A percentile compares a stretch with the other conserved stretches of the same genome.
Conservation (phyloP, 2,888 invertebrate genomes). For the Leptinotarsa haldemani region DNA sequence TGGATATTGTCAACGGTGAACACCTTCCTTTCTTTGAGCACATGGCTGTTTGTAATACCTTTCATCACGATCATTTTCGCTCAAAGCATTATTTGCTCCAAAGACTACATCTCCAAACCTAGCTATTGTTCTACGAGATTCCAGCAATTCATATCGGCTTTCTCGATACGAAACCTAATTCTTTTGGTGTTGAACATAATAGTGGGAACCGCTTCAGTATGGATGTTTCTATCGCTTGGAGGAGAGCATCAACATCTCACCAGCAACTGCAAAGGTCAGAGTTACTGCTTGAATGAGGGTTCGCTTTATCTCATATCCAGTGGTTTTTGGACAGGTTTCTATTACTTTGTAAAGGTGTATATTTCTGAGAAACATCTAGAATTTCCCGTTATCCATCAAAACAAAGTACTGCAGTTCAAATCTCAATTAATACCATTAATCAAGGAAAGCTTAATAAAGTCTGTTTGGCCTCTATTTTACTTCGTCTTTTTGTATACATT, state of each 20-base stretch:
- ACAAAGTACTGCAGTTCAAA: conserved; percentile 76
- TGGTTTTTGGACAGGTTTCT: conserved; percentile 77
- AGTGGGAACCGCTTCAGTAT: conserved; percentile 76
- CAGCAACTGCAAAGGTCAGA: conserved; percentile 65
- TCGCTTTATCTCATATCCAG: conserved; percentile 76
- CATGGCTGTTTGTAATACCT: conserved; percentile 75
- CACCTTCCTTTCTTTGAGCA: conserved; percentile 72
- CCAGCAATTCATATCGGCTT: conserved; percentile 72
- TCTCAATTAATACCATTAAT: conserved; percentile 70
- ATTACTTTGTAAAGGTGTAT: conserved; percentile 71
- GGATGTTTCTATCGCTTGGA: conserved; percentile 76
- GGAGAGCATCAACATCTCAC: conserved; percentile 71
- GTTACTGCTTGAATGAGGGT: conserved; percentile 75
- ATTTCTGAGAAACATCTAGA: conserved; percentile 70
- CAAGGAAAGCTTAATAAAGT: conserved; percentile 70
- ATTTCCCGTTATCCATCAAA: conserved; percentile 79
- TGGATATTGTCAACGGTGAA: conserved; percentile 75
- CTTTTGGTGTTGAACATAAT: conserved; percentile 71
- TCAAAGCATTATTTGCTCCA: conserved; percentile 79
- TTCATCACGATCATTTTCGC: conserved; percentile 74
- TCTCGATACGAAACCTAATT: conserved; percentile 72
- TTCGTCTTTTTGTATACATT: conserved; percentile 74
- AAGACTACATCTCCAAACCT: conserved; percentile 73
- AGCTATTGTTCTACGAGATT: conserved; percentile 76
- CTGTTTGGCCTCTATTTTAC: conserved; percentile 73